Evolutionary conservation across 2,113 vertebrate genomes (phyloP).

Genomic region (Erythrolamprus reginae): DNA sequence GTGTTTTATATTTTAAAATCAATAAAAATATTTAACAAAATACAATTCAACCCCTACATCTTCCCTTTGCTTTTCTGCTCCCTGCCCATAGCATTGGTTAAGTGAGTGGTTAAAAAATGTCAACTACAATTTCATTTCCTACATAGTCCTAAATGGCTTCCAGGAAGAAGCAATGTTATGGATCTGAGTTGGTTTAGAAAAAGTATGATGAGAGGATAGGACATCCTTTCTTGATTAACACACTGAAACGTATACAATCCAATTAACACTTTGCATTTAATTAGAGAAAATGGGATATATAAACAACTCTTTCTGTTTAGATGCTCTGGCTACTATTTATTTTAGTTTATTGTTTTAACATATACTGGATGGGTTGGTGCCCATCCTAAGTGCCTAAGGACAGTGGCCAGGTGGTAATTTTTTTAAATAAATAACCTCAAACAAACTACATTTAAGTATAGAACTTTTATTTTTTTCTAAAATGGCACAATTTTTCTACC

Average conservation of each 20-base stretch:
- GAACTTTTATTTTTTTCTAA: not conserved
- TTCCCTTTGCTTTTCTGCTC: not conserved
- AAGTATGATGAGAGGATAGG: not conserved
- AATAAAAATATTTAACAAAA: no score
- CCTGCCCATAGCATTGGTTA: not conserved
- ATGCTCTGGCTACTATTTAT: not conserved
- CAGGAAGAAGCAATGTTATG: not conserved
- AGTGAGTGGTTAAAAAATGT: not conserved
- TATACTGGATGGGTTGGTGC: not conserved
- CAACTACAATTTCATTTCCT: not conserved
- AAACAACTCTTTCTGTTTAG: no score
- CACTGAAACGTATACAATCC: not conserved
- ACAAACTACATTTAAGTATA: not conserved
- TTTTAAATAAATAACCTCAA: not conserved
- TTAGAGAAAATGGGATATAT: not conserved
- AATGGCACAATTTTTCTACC: not conserved
- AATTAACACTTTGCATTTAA: not conserved
- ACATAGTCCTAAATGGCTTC: not conserved
- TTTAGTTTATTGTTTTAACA: not conserved
- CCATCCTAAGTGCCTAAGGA: not conserved
- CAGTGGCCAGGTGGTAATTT: not conserved
- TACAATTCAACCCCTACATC: not conserved
- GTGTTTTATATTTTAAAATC: no score
- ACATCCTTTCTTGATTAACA: not conserved
- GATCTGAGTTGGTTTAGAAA: not conserved